phyloP scores from a whole-genome alignment of 2,888 invertebrate genomes.

The Parnassius apollo region DNA sequence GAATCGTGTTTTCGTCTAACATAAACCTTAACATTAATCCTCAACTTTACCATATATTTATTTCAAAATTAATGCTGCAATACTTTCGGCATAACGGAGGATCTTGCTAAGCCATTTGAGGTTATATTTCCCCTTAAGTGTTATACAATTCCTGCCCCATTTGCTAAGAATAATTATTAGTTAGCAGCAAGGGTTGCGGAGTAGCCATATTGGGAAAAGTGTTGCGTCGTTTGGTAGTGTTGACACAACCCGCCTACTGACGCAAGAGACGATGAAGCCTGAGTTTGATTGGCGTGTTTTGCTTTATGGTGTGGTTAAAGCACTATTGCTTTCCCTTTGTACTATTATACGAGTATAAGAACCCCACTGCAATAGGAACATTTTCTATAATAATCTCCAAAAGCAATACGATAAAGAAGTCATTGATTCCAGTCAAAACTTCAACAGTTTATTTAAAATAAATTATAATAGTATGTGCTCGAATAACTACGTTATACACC shows the following conservation, averaged over 20 bases:
- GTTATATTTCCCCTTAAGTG: too few relatives aligned
- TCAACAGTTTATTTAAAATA: too few relatives aligned
- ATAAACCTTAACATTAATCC: too few relatives aligned
- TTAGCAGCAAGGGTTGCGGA: slow-evolving; percentile 61
- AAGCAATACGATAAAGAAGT: too few relatives aligned
- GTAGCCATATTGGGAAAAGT: slow-evolving; percentile 67
- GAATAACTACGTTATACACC: too few relatives aligned
- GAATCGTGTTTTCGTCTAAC: too few relatives aligned
- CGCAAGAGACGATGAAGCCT: slow-evolving; percentile 58
- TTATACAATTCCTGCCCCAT: slow-evolving; percentile 32
- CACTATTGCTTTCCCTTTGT: slow-evolving; percentile 8
- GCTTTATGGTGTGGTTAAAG: slow-evolving; percentile 33
- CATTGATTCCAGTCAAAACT: too few relatives aligned
- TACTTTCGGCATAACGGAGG: too few relatives aligned
- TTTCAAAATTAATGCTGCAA: too few relatives aligned
- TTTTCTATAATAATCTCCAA: not conserved
- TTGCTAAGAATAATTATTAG: slow-evolving; percentile 58
- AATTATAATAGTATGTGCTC: too few relatives aligned
- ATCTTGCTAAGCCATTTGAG: too few relatives aligned
- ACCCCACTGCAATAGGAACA: slow-evolving; percentile 11
- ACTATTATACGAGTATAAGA: slow-evolving; percentile 5
- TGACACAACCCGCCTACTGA: slow-evolving; percentile 71
- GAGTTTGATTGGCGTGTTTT: slow-evolving; percentile 51
- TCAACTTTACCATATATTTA: too few relatives aligned
- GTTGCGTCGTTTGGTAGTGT: slow-evolving; percentile 76